Evolutionary conservation across 2,797 vertebrate species (phyloP).

Genomic region (Typhlichthys eigenmanni): DNA sequence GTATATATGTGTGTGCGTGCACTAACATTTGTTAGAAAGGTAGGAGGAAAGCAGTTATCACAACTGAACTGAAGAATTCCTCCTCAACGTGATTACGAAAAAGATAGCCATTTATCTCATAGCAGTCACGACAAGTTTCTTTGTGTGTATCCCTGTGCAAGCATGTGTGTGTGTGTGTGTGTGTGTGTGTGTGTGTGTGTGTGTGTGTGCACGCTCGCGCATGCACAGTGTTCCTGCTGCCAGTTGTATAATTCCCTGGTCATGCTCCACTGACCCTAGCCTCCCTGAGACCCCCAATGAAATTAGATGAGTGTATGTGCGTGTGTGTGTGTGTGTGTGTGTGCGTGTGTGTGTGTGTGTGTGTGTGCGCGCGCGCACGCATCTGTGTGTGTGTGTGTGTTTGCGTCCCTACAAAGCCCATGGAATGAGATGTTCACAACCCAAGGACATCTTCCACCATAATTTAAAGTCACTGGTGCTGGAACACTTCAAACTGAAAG

Average conservation of each 20-base stretch:
- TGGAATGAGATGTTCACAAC: conserved; percentile 80
- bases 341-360: conserved; percentile 5
- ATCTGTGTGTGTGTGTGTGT: conserved; percentile 19
- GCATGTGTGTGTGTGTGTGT: conserved; percentile 26
- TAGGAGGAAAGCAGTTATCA: too few species aligned
- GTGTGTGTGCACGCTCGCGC: conserved; percentile 20
- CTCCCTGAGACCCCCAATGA: conserved; percentile 68
- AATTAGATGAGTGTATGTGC: conserved; percentile 43
- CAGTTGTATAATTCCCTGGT: conserved; percentile 75
- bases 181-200: conserved; percentile 11
- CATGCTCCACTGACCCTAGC: conserved; percentile 66
- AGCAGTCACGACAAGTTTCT: conserved; percentile 26
- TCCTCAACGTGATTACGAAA: conserved; percentile 44
- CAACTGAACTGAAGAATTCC: conserved; percentile 29
- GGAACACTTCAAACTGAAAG: conserved; percentile 73
- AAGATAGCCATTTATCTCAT: conserved; percentile 49
- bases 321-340: conserved; percentile 16
- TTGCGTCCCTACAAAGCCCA: conserved; percentile 35
- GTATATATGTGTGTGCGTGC: too few species aligned
- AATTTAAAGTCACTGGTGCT: conserved; percentile 76
- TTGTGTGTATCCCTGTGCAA: conserved; percentile 29
- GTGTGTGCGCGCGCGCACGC: too few species aligned
- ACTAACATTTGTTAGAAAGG: too few species aligned
- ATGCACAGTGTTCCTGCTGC: conserved; percentile 67
- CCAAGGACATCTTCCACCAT: conserved; percentile 78